A percentile compares a stretch with the other conserved stretches of the same genome.
Evolutionary conservation across 2,888 invertebrate genomes (phyloP).

Genomic region (Lymantria dispar): DNA sequence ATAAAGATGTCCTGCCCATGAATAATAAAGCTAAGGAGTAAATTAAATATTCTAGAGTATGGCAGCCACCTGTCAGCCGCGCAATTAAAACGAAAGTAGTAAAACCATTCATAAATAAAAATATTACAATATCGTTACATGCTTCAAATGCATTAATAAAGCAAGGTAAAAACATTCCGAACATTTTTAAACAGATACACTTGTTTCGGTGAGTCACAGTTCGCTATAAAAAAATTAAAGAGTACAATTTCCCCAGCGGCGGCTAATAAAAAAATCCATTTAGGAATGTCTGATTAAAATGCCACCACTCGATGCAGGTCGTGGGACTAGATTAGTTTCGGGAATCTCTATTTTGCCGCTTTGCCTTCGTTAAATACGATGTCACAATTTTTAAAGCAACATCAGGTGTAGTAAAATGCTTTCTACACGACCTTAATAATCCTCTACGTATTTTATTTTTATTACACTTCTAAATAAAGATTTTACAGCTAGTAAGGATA

Average conservation of each 20-base stretch:
- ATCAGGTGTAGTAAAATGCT: conserved; percentile 20
- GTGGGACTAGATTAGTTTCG: conserved; percentile 74
- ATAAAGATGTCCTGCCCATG: no score
- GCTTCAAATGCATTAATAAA: conserved; percentile 8
- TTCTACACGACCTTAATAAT: conserved; percentile 19
- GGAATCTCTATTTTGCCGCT: conserved; percentile 60
- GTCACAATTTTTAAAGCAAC: conserved; percentile 34
- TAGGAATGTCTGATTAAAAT: conserved; percentile 76
- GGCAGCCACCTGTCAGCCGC: no score
- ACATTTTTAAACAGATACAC: conserved; percentile 33
- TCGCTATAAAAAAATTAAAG: conserved; percentile 48
- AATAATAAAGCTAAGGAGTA: no score
- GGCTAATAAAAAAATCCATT: conserved; percentile 56
- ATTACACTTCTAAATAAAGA: background rate
- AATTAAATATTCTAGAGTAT: no score
- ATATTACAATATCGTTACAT: conserved; percentile 2
- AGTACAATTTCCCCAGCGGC: conserved; percentile 38
- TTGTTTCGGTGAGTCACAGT: conserved; percentile 30
- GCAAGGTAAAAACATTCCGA: conserved; percentile 23
- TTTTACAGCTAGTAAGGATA: background rate
- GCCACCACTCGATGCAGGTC: conserved; percentile 49
- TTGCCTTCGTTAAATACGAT: conserved; percentile 49
- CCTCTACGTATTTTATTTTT: background rate
- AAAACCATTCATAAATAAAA: background rate
- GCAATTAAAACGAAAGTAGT: no score